phyloP scores from a whole-genome alignment of 2,888 invertebrate species.

The Zootermopsis nevadensis region DNA sequence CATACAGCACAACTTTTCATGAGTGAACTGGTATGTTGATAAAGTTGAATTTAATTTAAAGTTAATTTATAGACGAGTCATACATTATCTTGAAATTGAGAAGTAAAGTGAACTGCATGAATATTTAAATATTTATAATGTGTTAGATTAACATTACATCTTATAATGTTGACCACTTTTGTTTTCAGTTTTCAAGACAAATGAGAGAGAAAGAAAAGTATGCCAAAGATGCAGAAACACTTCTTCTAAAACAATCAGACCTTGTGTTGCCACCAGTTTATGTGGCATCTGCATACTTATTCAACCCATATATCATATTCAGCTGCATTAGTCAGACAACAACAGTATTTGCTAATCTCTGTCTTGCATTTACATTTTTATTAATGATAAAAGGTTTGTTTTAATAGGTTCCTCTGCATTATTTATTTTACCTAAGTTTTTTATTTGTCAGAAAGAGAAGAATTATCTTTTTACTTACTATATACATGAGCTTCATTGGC shows the following conservation, averaged over 20 bases:
- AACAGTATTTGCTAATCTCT: slow-evolving; percentile 89
- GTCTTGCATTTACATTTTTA: slow-evolving; percentile 77
- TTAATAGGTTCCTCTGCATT: neutral
- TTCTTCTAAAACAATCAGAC: slow-evolving; percentile 69
- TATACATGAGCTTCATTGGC: too few species aligned
- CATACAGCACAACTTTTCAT: slow-evolving; percentile 78
- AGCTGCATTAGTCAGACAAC: slow-evolving; percentile 92
- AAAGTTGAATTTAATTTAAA: neutral
- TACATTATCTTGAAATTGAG: neutral
- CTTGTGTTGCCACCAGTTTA: slow-evolving; percentile 73
- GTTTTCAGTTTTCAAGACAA: slow-evolving; percentile 67
- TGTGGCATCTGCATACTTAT: slow-evolving; percentile 82
- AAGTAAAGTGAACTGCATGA: neutral
- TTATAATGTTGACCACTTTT: slow-evolving; percentile 14
- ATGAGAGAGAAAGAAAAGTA: slow-evolving; percentile 66
- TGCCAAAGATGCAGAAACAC: slow-evolving; percentile 69
- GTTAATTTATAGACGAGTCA: neutral
- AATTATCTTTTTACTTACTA: too few species aligned
- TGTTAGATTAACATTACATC: too few species aligned
- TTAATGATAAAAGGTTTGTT: slow-evolving; percentile 72
- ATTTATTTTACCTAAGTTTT: too few species aligned
- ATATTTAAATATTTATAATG: neutral
- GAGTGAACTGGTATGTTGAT: slow-evolving; percentile 65
- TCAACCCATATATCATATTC: slow-evolving; percentile 89
- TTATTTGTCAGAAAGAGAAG: too few species aligned